Base-by-base conservation (phyloP, 2,888 invertebrate species). In the Gandaritis pyraliata region DNA sequence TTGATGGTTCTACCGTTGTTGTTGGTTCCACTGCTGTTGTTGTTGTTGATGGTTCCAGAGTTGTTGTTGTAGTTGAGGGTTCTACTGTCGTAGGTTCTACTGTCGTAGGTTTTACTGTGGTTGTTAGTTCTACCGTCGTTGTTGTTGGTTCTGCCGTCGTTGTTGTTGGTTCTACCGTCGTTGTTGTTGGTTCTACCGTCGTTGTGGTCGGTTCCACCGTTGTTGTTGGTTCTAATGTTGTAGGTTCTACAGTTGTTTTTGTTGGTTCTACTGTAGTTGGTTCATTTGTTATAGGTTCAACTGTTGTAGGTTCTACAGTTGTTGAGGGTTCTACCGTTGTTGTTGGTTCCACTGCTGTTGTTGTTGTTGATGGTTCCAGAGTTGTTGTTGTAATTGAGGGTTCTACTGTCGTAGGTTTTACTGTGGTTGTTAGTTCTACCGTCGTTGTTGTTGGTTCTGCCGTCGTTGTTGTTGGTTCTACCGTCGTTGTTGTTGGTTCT, bases 101-200 rank as follows among this genome's bases (percentile, higher is more conserved):
- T 0, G 55, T 65, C 1, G 52, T 54, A 1, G 61, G 51, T 11
- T 15, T n/a, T n/a, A n/a, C 38, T 7, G 36, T 30, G 11, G 64
- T 61, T 13, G 55, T 51, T 7, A 48, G 57, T 6, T 50, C 63
- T 6, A 41, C 45, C 0, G 57, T 67, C 6, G 60, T 51, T 0
- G 57, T 67, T 8, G 60, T 51, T n/a, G 51, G 13, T 4, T 64
- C 23, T 1, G 18, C 10, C 29, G 63, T 63, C 11, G 47, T 57
- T 47, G 66, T 56, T 3, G 23, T n/a, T 12, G 61, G 55, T 0
- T 12, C 18, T 7, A 29, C 12, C 5, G 46, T 33, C n/a, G 59
- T 61, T 43, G 60, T 62, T 0, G 63, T 43, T 0, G 58, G 38
- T 13, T 51, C 56, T 11, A 46, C 16, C 0, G 66, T 66, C 0